Base-by-base conservation (phyloP, 2,888 invertebrate species). In the Harmothoe impar region DNA sequence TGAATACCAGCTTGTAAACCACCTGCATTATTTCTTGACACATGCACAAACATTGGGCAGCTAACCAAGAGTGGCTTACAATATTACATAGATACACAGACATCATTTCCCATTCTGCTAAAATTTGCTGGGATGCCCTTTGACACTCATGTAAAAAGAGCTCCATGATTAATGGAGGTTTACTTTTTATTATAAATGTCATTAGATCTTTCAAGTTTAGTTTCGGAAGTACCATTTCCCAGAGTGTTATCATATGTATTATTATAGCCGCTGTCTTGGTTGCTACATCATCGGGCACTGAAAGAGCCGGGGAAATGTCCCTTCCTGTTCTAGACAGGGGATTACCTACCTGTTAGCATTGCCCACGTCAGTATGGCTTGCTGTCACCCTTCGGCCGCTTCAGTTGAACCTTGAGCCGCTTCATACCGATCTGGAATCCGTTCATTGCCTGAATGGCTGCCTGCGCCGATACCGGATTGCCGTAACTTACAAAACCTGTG, bases 381-480 rank as follows among this genome's bases (percentile, higher is more conserved):
- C 98, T 98, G 96, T 99, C 98, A 96, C 98, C 98, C 97, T 99
- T 99, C 96, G 99, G 99, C 97, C 99, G 97, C 97, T 99, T 99
- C 97, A 99, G 97, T 97, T 99, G 99, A 96, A 99, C 99, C 97
- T 99, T 99, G 96, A 99, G 98, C 96, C 99, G 97, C 97, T 99
- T 99, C 99, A 99, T 99, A 96, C 99, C 99, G 96, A 99, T 99
- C 97, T 99, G 99, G 97, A 99, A 99, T 96, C 99, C 99, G 97
- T 99, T 99, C 99, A 99, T 99, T 95, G 99, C 98, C 96, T 99
- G 99, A 96, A 99, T 99, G 95, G 99, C 99, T 94, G 98, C 98
- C 96, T 99, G 99, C 96, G 99, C 99, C 96, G 99, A 98, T 95
- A 98, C 97, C 95, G 99, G 98, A 97, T 99, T 99, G 97, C 99